Evolutionary conservation across 23 tunicate species (phyloP).

Genomic region (Phallusia fumigata): DNA sequence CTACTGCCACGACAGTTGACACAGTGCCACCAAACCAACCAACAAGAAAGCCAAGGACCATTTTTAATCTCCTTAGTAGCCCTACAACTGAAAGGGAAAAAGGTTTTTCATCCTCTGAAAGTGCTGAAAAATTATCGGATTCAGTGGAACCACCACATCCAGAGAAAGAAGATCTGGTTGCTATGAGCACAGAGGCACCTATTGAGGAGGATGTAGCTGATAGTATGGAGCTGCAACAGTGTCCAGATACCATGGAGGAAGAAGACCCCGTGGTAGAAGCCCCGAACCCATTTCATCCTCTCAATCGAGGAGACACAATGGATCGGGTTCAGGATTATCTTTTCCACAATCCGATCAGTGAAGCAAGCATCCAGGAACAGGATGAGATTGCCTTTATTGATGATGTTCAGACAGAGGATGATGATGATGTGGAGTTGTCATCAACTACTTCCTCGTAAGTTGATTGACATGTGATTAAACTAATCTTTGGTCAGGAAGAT

Average conservation of each 20-base stretch:
- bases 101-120: neutral
- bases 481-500: neutral
- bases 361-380: slow-evolving; percentile 8
- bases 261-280: neutral
- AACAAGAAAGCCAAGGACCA: slow-evolving; percentile 22
- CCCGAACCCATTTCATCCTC: neutral
- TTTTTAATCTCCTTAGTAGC: slow-evolving; percentile 10
- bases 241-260: neutral
- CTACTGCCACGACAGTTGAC: neutral
- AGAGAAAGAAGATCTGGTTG: neutral
- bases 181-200: neutral
- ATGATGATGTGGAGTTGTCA: slow-evolving; percentile 16
- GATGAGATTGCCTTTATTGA: neutral
- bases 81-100: slow-evolving; percentile 1
- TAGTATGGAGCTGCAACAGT: neutral
- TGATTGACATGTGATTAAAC: neutral
- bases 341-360: slow-evolving; percentile 23
- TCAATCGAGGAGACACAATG: slow-evolving; percentile 29
- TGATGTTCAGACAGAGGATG: neutral
- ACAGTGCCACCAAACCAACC: neutral
- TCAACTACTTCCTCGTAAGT: slow-evolving; percentile 20
- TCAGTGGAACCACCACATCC: neutral
- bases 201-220: neutral
- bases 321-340: slow-evolving; percentile 57
- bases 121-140: neutral